Evolutionary conservation across 1,140 invertebrate genomes (phyloP).

Genomic region (Temnothorax curvispinosus): DNA sequence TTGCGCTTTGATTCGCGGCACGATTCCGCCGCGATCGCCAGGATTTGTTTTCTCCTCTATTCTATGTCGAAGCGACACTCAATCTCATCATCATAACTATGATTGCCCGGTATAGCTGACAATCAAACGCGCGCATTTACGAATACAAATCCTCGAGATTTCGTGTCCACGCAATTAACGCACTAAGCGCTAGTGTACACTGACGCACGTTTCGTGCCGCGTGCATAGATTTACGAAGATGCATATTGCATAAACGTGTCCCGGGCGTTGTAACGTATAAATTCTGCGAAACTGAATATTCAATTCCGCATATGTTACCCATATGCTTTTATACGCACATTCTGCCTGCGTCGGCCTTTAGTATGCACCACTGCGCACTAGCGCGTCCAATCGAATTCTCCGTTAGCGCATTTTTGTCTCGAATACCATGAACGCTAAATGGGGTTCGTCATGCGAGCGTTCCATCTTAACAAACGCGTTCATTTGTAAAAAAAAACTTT

Average conservation of each 20-base stretch:
- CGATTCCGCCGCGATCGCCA: background rate
- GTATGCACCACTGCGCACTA: background rate
- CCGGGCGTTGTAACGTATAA: slow-evolving; percentile 27
- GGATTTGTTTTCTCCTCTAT: background rate
- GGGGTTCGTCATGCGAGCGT: background rate
- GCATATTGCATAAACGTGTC: slow-evolving; percentile 42
- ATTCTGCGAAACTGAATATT: slow-evolving; percentile 45
- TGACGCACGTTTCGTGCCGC: background rate
- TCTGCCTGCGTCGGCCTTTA: background rate
- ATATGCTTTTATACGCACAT: slow-evolving; percentile 32
- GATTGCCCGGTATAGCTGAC: background rate
- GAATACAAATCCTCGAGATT: slow-evolving; percentile 4
- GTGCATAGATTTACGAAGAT: background rate
- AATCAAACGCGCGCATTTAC: background rate
- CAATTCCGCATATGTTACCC: slow-evolving; percentile 21
- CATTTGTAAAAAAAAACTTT: background rate
- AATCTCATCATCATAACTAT: background rate
- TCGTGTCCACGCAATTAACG: background rate
- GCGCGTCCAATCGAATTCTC: slow-evolving; percentile 4
- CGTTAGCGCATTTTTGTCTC: background rate
- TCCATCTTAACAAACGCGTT: background rate
- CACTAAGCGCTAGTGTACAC: background rate
- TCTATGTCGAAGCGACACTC: background rate
- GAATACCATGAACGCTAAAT: background rate
- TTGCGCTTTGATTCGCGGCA: background rate